Conservation (phyloP, 2,113 vertebrate species). For the Perccottus glenii region DNA sequence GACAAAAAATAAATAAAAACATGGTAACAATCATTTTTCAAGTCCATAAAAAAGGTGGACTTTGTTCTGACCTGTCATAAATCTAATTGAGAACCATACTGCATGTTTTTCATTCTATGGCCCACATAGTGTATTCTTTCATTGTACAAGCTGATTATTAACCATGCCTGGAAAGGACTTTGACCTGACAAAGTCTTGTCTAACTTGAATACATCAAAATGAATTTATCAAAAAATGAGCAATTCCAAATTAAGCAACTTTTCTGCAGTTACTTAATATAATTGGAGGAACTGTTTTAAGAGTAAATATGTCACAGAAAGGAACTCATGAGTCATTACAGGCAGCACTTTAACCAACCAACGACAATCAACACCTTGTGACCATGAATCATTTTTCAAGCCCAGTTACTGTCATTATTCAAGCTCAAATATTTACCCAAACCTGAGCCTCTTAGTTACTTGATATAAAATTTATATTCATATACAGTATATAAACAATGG, state of each 20-base stretch:
- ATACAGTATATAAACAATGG: background rate
- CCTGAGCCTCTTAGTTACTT: background rate
- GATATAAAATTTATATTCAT: too few species aligned
- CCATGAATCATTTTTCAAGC: slow-evolving; percentile 28
- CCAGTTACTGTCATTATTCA: slow-evolving; percentile 17
- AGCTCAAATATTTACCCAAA: background rate
- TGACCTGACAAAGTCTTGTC: slow-evolving; percentile 17
- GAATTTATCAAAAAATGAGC: background rate
- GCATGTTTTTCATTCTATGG: background rate
- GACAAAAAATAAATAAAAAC: too few species aligned
- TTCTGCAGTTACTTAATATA: background rate
- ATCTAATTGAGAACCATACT: background rate
- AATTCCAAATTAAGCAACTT: background rate
- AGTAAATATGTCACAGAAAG: slow-evolving; percentile 8
- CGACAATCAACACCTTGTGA: slow-evolving; percentile 35
- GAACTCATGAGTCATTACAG: slow-evolving; percentile 37
- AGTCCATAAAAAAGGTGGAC: too few species aligned
- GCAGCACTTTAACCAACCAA: slow-evolving; percentile 15
- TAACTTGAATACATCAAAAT: slow-evolving; percentile 1
- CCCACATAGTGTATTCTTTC: slow-evolving; percentile 19
- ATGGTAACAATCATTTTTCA: too few species aligned
- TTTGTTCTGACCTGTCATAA: too few species aligned
- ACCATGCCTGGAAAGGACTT: slow-evolving; percentile 49
- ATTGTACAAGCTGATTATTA: slow-evolving; percentile 45
- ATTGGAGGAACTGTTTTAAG: background rate